Conservation (phyloP, 2,797 vertebrate genomes). For the Austrolebias charrua region DNA sequence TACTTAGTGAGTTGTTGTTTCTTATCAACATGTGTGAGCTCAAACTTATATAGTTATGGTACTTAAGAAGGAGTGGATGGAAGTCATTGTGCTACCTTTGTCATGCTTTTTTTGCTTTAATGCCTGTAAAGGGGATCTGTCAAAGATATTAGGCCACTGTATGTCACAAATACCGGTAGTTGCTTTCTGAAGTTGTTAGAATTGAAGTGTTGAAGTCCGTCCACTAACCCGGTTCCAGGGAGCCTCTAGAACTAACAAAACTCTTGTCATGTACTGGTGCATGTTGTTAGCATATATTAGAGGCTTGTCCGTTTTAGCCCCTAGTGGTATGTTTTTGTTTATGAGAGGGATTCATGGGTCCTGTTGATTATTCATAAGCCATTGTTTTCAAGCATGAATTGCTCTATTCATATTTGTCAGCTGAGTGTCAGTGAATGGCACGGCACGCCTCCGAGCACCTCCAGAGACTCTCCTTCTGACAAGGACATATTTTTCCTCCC, state of each 20-base stretch:
- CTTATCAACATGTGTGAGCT: constrained; percentile 53
- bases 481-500: constrained; percentile 91
- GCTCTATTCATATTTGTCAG: constrained; percentile 92
- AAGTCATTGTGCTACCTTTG: constrained; percentile 52
- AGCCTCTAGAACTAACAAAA: constrained; percentile 10
- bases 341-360: constrained; percentile 57
- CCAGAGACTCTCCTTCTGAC: constrained; percentile 93
- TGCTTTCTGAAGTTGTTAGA: background rate
- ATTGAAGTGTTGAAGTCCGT: constrained; percentile 1
- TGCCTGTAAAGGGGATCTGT: constrained; percentile 34
- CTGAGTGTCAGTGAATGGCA: constrained; percentile 91
- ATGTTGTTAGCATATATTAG: constrained; percentile 46
- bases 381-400: constrained; percentile 77
- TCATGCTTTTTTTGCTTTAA: constrained; percentile 31
- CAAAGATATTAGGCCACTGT: constrained; percentile 33
- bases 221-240: constrained; percentile 22
- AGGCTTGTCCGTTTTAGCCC: constrained; percentile 42
- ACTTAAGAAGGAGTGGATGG: constrained; percentile 51
- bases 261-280: constrained; percentile 30
- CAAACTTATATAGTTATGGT: constrained; percentile 35
- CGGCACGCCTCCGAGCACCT: constrained; percentile 85
- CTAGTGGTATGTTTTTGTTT: constrained; percentile 72
- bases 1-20: constrained; percentile 28
- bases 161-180: constrained; percentile 18
- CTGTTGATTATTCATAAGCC: constrained; percentile 81